A percentile compares a stretch with the other conserved stretches of the same genome.
Conservation (phyloP, 2,113 vertebrate species). For the Danionella cerebrum region DNA sequence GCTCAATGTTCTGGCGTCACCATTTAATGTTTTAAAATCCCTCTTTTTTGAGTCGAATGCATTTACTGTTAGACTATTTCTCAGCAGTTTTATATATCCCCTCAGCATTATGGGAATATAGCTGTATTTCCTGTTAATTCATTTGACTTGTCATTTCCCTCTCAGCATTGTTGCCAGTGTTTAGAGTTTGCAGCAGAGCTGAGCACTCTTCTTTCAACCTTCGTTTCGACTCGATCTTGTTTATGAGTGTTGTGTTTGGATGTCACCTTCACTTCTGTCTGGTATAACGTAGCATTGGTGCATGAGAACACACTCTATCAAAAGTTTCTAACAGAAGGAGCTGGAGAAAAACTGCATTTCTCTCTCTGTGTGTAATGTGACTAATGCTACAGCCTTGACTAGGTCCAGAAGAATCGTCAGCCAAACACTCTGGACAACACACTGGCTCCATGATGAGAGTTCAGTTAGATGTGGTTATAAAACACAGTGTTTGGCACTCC, state of each 20-base stretch:
- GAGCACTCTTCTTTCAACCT: not conserved
- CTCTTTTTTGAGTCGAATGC: too few relatives aligned
- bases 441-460: not conserved
- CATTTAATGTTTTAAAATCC: too few relatives aligned
- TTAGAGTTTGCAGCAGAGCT: not conserved
- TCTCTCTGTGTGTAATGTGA: slow-evolving; percentile 2
- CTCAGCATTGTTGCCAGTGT: not conserved
- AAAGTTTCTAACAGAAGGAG: not conserved
- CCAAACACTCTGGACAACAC: not conserved
- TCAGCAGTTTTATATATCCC: not conserved
- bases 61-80: not conserved
- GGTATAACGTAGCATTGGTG: not conserved
- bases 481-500: slow-evolving; percentile 31
- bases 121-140: not conserved
- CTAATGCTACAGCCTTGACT: slow-evolving; percentile 6
- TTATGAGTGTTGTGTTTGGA: slow-evolving; percentile 15
- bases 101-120: not conserved
- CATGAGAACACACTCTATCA: not conserved
- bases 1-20: too few relatives aligned
- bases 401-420: not conserved
- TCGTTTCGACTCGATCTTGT: not conserved
- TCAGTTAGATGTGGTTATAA: slow-evolving; percentile 25
- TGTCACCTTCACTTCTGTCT: not conserved
- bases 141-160: not conserved
- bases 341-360: not conserved